Evolutionary conservation across 2,113 vertebrate genomes (phyloP).

Genomic region (Boulengeromyrus knoepffleri): DNA sequence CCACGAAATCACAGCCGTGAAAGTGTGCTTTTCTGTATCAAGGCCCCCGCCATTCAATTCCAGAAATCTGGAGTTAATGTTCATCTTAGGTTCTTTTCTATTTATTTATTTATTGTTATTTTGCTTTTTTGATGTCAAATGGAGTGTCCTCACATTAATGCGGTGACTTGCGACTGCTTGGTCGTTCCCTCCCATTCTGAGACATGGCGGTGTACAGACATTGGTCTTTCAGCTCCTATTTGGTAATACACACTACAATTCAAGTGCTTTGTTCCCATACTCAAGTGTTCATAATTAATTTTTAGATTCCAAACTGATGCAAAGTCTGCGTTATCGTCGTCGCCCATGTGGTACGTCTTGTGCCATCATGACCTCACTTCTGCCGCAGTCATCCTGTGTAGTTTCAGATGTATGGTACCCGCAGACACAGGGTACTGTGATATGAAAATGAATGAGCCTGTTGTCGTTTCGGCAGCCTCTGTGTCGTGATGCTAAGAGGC

Average conservation of each 20-base stretch:
- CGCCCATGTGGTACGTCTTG: neutral
- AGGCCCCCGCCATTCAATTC: slow-evolving; percentile 16
- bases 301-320: neutral
- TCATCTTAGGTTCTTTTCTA: slow-evolving; percentile 15
- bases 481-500: neutral
- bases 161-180: slow-evolving; percentile 1
- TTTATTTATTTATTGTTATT: slow-evolving; percentile 19
- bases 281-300: neutral
- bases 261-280: neutral
- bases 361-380: neutral
- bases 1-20: neutral
- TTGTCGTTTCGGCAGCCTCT: neutral
- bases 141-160: slow-evolving; percentile 40
- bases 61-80: slow-evolving; percentile 24
- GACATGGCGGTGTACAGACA: neutral
- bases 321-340: neutral
- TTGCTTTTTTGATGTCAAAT: slow-evolving; percentile 23
- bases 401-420: neutral
- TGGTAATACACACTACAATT: neutral
- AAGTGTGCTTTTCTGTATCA: neutral
- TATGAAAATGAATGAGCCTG: neutral
- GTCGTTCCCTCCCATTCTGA: neutral
- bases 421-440: neutral
- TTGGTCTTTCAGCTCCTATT: neutral
- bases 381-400: neutral